Evolutionary conservation across 2,888 invertebrate species (phyloP), one percentile per base, ranked within the genome.

Genomic region (Lysandra coridon): DNA sequence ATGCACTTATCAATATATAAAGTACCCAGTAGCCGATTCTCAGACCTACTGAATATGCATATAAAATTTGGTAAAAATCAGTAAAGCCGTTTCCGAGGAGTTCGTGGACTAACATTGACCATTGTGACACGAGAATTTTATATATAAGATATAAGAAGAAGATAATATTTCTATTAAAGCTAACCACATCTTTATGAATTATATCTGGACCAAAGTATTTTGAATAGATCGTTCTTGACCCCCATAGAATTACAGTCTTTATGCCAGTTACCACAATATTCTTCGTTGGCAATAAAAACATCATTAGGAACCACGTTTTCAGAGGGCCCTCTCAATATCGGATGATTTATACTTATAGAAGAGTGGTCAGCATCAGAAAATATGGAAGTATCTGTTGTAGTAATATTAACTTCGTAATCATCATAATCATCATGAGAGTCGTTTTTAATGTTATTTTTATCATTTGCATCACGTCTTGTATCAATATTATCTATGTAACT

Each of bases 241-340:
- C 93, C 93, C 53, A 85, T 86, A 17, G 88, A 74, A 75, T 87
- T 90, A 81, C 93, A 93, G 78, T 92, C 90, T 40, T 91, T 91
- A 7, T 93, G 81, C 93, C 93, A 93, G 81, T 93, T 93, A 0
- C 90, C 90, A 75, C 93, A 93, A 81, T 87, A 86, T 80, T 91
- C 93, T 81, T 93, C 91, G 7, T 88, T 82, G 44, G 87, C 83
- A 64, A 92, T 91, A 78, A 89, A 91, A 1, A 93, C 89, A 33
- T 87, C 84, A 78, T 93, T 93, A 0, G 93, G 93, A 7, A 92
- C 82, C 1, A 91, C 84, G 0, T 92, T 92, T 0, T 90, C 91
- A 73, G 87, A 91, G 0, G 87, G 85, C 80, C 93, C 92, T 0
- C 49, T 84, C 84, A 0, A 88, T 82, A 1, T 83, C 83, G 80